Evolutionary conservation across 1,140 invertebrate species (phyloP).

Genomic region (Drosophila lowei): DNA sequence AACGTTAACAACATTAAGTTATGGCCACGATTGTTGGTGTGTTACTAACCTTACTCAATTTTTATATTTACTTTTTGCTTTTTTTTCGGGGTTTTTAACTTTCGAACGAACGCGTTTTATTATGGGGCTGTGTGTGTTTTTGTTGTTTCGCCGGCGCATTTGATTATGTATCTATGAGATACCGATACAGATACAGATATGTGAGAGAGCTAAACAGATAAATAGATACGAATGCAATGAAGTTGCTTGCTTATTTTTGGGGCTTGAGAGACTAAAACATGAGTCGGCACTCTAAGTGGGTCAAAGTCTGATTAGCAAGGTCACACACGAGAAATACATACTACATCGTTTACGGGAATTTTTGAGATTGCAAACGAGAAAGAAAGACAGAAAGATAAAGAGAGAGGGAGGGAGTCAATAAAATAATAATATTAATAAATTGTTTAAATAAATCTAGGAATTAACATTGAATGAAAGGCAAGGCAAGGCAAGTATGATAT

Average conservation of each 20-base stretch:
- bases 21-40: slow-evolving; percentile 65
- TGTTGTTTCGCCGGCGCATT: slow-evolving; percentile 60
- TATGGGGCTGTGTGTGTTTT: slow-evolving; percentile 28
- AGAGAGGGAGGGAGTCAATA: too few relatives aligned
- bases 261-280: slow-evolving; percentile 48
- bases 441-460: too few relatives aligned
- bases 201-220: slow-evolving; percentile 31
- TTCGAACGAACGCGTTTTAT: slow-evolving; percentile 61
- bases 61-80: slow-evolving; percentile 30
- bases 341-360: not conserved
- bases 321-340: slow-evolving; percentile 30
- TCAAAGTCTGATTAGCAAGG: slow-evolving; percentile 73
- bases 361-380: slow-evolving; percentile 10
- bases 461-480: too few relatives aligned
- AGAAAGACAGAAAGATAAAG: slow-evolving; percentile 22
- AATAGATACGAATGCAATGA: slow-evolving; percentile 34
- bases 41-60: slow-evolving; percentile 81
- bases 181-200: slow-evolving; percentile 56
- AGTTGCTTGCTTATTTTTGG: slow-evolving; percentile 45
- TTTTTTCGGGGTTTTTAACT: slow-evolving; percentile 58
- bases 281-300: slow-evolving; percentile 66
- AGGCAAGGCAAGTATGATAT: too few relatives aligned
- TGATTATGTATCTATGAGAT: slow-evolving; percentile 62
- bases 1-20: slow-evolving; percentile 54
- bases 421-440: too few relatives aligned